phyloP scores from a whole-genome alignment of 2,113 vertebrate genomes.

The Platysteira castanea region DNA sequence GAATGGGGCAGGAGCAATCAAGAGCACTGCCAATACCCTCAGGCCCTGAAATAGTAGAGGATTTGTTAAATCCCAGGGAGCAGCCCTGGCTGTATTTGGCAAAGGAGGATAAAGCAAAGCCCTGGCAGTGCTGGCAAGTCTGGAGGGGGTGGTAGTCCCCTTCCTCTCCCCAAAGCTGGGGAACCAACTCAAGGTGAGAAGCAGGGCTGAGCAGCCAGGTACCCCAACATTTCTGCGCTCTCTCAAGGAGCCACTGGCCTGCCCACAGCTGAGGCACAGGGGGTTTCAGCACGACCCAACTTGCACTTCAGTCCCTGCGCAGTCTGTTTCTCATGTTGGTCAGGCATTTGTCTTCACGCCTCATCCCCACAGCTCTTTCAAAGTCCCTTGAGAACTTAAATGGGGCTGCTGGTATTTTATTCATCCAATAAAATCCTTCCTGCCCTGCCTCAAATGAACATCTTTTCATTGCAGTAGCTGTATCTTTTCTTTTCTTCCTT shows the following conservation, averaged over 20 bases:
- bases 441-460: background rate
- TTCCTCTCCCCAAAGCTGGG: background rate
- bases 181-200: background rate
- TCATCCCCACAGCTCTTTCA: background rate
- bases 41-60: background rate
- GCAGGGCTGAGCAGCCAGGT: background rate
- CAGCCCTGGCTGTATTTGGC: background rate
- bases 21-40: background rate
- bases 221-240: background rate
- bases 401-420: no score
- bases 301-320: background rate
- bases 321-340: background rate
- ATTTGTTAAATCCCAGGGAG: slow-evolving; percentile 37
- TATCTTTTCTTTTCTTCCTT: background rate
- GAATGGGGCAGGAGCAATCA: background rate
- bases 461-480: background rate
- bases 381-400: background rate
- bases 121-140: background rate
- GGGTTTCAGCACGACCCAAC: background rate
- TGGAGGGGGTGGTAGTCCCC: background rate
- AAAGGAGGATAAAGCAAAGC: slow-evolving; percentile 19
- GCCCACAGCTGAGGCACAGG: background rate
- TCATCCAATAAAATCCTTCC: background rate
- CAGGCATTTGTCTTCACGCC: accelerated
- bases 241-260: background rate